phyloP scores from a whole-genome alignment of 2,888 invertebrate genomes.

The Sepiola atlantica region DNA sequence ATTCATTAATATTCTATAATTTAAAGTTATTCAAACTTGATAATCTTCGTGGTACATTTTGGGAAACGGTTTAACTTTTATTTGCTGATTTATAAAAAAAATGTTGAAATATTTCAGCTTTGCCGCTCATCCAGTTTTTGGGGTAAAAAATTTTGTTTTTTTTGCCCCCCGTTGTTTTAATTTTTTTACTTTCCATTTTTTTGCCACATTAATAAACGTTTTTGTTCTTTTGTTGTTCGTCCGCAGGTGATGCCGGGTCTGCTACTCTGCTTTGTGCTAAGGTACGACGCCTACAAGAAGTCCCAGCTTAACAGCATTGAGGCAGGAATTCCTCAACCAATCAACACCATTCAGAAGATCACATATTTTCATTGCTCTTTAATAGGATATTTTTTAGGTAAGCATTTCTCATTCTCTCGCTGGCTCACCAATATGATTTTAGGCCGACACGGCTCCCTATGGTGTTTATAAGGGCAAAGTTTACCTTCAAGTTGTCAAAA shows the following conservation, averaged over 20 bases:
- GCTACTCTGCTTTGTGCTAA: conserved; percentile 93
- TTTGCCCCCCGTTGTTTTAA: not conserved
- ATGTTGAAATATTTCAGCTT: not conserved
- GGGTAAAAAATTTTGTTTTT: not conserved
- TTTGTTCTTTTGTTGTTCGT: not conserved
- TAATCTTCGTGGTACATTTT: too few relatives aligned
- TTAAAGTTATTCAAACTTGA: too few relatives aligned
- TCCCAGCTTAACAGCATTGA: conserved; percentile 82
- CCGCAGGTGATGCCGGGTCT: conserved; percentile 93
- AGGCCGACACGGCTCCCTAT: not conserved
- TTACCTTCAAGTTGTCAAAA: too few relatives aligned
- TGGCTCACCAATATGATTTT: not conserved
- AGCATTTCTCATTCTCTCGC: conserved; percentile 46
- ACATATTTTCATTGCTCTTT: conserved; percentile 99
- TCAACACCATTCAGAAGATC: conserved; percentile 71
- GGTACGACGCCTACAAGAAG: conserved; percentile 98
- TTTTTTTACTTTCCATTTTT: not conserved
- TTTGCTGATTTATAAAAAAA: too few relatives aligned
- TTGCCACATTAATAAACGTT: not conserved
- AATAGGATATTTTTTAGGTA: conserved; percentile 95
- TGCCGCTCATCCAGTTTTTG: not conserved
- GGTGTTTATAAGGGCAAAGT: not conserved
- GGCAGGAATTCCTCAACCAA: conserved; percentile 78
- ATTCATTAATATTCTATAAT: too few relatives aligned
- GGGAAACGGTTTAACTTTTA: too few relatives aligned